These are phyloP conservation scores for Cynodonichthys magdalenae DNA, from an alignment of 2,797 vertebrate genomes.

Conservation along the genomic window DNA sequence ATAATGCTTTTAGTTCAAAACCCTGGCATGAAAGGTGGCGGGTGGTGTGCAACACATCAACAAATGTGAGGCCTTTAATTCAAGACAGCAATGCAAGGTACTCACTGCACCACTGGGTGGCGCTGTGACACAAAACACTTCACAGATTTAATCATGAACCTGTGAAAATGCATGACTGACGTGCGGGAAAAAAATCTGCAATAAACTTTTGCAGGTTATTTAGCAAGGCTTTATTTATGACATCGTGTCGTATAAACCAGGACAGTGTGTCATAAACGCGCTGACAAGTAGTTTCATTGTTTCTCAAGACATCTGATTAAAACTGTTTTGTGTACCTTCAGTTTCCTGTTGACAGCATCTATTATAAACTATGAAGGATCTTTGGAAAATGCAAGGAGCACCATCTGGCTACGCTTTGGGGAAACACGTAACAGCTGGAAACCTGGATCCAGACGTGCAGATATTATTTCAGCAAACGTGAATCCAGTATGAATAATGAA, in stretches of 20 bases:
- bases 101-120: constrained; percentile 19
- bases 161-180: background rate
- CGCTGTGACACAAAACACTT: background rate
- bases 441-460: constrained; percentile 18
- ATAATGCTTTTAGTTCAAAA: too few relatives aligned
- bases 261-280: background rate
- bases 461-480: constrained; percentile 27
- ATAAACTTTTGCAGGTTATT: background rate
- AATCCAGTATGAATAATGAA: constrained; percentile 18
- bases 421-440: constrained; percentile 32
- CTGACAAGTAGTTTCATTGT: background rate
- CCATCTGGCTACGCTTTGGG: constrained; percentile 27
- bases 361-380: background rate
- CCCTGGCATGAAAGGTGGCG: too few relatives aligned
- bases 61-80: too few relatives aligned
- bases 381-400: constrained; percentile 16
- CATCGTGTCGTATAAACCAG: background rate
- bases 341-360: background rate
- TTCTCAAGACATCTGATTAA: background rate
- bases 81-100: constrained; percentile 15
- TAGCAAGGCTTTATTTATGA: background rate
- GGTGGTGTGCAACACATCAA: too few relatives aligned
- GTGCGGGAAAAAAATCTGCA: background rate
- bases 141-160: background rate
- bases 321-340: too few relatives aligned